phyloP scores from a whole-genome alignment of 2,888 invertebrate species.

The Bombyx huttoni region DNA sequence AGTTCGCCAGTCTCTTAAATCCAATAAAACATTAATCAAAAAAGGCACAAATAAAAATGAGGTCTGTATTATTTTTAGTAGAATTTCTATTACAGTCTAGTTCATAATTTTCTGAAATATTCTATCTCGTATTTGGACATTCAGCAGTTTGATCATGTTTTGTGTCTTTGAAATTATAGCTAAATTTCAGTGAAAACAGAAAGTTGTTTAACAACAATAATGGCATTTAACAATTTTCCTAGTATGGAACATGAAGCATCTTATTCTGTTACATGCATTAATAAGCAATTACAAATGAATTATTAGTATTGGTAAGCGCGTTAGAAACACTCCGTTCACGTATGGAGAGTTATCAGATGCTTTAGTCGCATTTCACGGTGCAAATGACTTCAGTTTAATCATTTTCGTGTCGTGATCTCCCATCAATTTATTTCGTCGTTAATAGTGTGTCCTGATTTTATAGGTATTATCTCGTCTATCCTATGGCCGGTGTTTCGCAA shows the following conservation, averaged over 20 bases:
- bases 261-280: not conserved
- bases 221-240: not conserved
- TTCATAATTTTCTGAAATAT: no score
- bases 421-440: constrained; percentile 59
- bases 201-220: not conserved
- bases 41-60: no score
- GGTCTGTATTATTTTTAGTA: no score
- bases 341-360: constrained; percentile 6
- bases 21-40: no score
- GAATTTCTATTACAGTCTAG: no score
- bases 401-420: constrained; percentile 61
- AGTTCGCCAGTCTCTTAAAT: no score
- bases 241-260: not conserved
- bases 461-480: constrained; percentile 59
- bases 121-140: no score
- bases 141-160: not conserved
- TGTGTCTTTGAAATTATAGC: not conserved
- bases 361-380: constrained; percentile 35
- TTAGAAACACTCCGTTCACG: constrained; percentile 1
- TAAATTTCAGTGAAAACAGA: not conserved
- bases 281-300: not conserved
- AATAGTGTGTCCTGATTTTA: constrained; percentile 62
- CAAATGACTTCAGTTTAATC: constrained; percentile 43
- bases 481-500: constrained; percentile 50
- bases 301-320: not conserved